Conservation (phyloP, 2,888 invertebrate species). For the Bedellia somnulentella region DNA sequence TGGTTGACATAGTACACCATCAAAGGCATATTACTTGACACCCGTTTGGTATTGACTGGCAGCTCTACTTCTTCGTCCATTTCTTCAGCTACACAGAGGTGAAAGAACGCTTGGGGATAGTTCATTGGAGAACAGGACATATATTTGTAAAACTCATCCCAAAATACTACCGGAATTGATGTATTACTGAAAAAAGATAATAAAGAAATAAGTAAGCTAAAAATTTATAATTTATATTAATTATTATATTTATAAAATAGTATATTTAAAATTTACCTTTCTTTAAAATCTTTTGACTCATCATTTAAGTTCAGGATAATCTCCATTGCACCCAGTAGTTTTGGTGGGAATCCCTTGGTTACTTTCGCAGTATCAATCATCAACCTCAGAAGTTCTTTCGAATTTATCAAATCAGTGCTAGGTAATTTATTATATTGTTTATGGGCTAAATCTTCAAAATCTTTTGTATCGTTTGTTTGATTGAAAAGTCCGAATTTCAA, state of each 20-base stretch:
- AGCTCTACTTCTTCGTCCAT: slow-evolving; percentile 15
- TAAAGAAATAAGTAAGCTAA: no score
- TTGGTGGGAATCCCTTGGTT: slow-evolving; percentile 26
- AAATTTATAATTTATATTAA: no score
- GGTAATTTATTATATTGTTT: no score
- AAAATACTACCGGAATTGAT: slow-evolving; percentile 27
- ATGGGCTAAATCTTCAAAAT: no score
- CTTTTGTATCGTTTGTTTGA: no score
- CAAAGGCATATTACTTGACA: slow-evolving; percentile 32
- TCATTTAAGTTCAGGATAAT: slow-evolving; percentile 19
- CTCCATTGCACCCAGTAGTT: slow-evolving; percentile 26
- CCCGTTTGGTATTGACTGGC: slow-evolving; percentile 22
- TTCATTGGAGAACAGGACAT: slow-evolving; percentile 28
- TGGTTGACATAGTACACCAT: slow-evolving; percentile 36
- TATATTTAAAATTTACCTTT: slow-evolving; percentile 28
- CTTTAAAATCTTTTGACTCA: slow-evolving; percentile 11
- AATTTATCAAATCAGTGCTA: slow-evolving; percentile 5
- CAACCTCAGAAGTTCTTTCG: slow-evolving; percentile 10
- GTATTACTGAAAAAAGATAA: slow-evolving; percentile 20
- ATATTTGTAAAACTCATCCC: slow-evolving; percentile 36
- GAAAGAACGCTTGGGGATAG: slow-evolving; percentile 30
- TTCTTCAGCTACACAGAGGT: slow-evolving; percentile 9
- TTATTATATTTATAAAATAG: no score
- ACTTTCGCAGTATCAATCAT: slow-evolving; percentile 13
- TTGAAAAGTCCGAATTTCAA: no score